Conservation (phyloP, 1,140 invertebrate genomes). For the Chironomus tepperi region DNA sequence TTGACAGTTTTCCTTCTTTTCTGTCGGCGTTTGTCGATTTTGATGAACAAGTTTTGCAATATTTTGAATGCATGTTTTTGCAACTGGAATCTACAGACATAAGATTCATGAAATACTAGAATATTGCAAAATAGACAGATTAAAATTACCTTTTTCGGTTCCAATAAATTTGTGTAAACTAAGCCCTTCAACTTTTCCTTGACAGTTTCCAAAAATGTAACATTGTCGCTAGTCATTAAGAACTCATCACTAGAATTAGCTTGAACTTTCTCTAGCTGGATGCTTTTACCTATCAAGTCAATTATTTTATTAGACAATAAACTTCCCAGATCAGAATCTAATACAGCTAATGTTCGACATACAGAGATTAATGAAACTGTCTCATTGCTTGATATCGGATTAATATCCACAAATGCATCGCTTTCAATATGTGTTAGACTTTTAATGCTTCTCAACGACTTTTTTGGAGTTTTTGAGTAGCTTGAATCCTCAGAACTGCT, state of each 20-base stretch:
- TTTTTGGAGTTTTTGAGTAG: too few relatives aligned
- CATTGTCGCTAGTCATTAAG: not conserved
- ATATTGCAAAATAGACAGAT: not conserved
- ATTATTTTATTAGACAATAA: not conserved
- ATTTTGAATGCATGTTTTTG: not conserved
- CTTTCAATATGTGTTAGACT: too few relatives aligned
- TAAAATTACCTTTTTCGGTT: not conserved
- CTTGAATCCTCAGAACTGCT: too few relatives aligned
- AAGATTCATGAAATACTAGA: not conserved
- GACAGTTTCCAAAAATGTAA: not conserved
- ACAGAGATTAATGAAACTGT: not conserved
- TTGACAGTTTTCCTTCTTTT: not conserved
- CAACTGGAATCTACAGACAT: not conserved
- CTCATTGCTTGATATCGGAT: not conserved
- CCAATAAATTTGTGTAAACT: not conserved
- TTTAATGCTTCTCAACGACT: too few relatives aligned
- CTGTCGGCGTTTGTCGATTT: not conserved
- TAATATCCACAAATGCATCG: too few relatives aligned
- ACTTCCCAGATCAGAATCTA: not conserved
- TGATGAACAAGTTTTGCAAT: not conserved
- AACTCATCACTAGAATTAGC: not conserved
- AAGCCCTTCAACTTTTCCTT: slow-evolving; percentile 1
- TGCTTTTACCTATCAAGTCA: not conserved
- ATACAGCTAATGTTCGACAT: not conserved
- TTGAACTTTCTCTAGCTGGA: not conserved